phyloP scores from a whole-genome alignment of 2,113 vertebrate species.

The Variabilichromis moorii region DNA sequence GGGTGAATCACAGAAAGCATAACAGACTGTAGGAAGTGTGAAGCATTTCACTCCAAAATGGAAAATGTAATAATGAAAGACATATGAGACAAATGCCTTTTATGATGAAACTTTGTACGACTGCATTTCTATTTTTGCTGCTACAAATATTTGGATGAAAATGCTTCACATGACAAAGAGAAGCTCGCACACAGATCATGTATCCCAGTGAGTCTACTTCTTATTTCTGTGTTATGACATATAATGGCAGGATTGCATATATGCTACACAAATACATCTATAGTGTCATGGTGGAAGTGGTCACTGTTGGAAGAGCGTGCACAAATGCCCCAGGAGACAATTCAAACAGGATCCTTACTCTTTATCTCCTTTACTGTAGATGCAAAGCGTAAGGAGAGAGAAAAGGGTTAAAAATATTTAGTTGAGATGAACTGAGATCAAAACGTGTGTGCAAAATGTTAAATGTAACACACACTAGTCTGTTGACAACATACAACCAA shows the following conservation, averaged over 20 bases:
- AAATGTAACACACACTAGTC: neutral
- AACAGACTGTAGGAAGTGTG: neutral
- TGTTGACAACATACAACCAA: neutral
- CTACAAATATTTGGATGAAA: neutral
- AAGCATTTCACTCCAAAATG: conserved; percentile 6
- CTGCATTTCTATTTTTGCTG: neutral
- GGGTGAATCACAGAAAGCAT: neutral
- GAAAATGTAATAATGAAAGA: neutral
- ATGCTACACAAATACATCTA: neutral
- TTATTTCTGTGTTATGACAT: neutral
- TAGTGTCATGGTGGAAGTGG: neutral
- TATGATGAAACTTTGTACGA: rapidly evolving
- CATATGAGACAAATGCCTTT: neutral
- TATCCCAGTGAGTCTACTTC: neutral
- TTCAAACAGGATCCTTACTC: conserved; percentile 55
- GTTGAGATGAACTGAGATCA: neutral
- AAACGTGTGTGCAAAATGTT: neutral
- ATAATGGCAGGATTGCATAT: neutral
- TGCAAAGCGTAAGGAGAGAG: neutral
- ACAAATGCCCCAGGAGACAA: neutral
- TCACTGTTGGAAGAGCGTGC: neutral
- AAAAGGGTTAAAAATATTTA: neutral
- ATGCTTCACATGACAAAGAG: neutral
- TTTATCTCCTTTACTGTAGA: conserved; percentile 65
- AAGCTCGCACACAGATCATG: neutral